Base-by-base conservation (phyloP, 53 echinoderm and acorn worm genomes). In the Arbacia lixula region DNA sequence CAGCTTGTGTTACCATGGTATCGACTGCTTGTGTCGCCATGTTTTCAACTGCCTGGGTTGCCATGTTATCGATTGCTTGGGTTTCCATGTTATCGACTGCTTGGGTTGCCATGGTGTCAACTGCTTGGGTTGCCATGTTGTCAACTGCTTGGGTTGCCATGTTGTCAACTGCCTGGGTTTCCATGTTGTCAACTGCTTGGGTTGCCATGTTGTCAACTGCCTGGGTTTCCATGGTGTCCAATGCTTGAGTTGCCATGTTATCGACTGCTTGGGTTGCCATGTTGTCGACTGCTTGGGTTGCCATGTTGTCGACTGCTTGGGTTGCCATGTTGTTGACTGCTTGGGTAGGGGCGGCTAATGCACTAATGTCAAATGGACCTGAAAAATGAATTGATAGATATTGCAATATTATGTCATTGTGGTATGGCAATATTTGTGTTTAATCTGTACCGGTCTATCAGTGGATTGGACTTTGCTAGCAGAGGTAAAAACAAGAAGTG, bases 291-390 rank as follows among this genome's bases (percentile, higher is more conserved):
- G 81, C 63, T 50, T 29, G 54, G 43, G 85, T 62, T 36, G 2
- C 56, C 36, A 53, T 41, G 38, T 43, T 80, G 29, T 90, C 90
- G 17, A 36, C 61, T 0, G 77, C 90, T 35, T 81, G 90, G 27
- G 86, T 90, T n/a, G 69, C 78, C 56, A 53, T 25, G 52, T 87
- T 74, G 4, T 79, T 77, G 12, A 52, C 85, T 17, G 72, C 90
- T 42, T 90, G 90, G 1, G 90, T 86, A 14, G 86, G 46, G 12
- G 80, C 90, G 37, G 78, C 60, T 24, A 78, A 33, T 3, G 39
- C 60, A 77, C 78, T 77, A 16, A 78, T 28, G 29, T 78, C 60
- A 60, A 78, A 78, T 1, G 58, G 78, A 12, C 25, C 78, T 43
- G 28, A 31, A 61, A 61, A 0, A 61, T 12, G 17, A 49, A 30